Evolutionary conservation across 2,797 vertebrate genomes (phyloP).

Genomic region (Psittacula echo): DNA sequence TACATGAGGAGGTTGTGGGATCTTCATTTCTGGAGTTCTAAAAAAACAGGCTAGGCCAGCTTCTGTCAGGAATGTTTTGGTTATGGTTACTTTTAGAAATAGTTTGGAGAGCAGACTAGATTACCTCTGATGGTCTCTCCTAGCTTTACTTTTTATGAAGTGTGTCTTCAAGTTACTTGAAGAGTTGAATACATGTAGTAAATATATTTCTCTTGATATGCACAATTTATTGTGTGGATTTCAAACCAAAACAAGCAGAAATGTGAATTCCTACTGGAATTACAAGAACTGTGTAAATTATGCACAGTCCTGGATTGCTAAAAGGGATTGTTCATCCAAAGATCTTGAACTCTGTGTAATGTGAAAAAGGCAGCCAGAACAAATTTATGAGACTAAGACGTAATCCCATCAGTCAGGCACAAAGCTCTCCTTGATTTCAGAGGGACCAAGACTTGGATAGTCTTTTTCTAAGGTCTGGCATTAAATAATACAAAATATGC

Average conservation of each 20-base stretch:
- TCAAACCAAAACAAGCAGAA: not conserved
- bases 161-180: not conserved
- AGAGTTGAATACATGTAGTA: not conserved
- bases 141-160: not conserved
- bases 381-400: not conserved
- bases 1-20: not conserved
- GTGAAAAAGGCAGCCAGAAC: not conserved
- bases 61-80: not conserved
- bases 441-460: not conserved
- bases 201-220: not conserved
- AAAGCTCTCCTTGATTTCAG: slow-evolving; percentile 25
- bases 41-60: not conserved
- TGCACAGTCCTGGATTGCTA: not conserved
- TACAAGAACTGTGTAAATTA: not conserved
- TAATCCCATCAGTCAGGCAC: not conserved
- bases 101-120: not conserved
- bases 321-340: not conserved
- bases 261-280: not conserved
- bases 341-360: not conserved
- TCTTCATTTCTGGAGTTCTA: not conserved
- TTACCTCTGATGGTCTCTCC: not conserved
- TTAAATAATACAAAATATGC: not conserved
- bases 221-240: not conserved
- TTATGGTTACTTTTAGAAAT: not conserved
- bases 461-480: not conserved